Percentiles rank a stretch among this genome's conserved stretches.
These are phyloP conservation scores for Turnix velox DNA, from an alignment of 2,113 vertebrate genomes.

Conservation along the genomic window DNA sequence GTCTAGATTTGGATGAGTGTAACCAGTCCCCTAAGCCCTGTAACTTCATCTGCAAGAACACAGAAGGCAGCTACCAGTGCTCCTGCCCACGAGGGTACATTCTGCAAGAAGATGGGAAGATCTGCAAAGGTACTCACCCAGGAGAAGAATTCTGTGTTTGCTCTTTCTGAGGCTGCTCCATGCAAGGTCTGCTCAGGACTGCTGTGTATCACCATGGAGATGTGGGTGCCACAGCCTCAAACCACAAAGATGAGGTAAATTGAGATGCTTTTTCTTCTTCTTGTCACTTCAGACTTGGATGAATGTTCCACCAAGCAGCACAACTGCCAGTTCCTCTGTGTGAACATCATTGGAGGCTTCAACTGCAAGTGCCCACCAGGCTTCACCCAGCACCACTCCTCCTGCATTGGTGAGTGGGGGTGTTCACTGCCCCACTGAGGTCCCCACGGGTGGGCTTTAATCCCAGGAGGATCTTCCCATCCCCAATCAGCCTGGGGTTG, in stretches of 20 bases:
- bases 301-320: constrained; percentile 93
- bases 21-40: constrained; percentile 87
- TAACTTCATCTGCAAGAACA: constrained; percentile 95
- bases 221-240: not conserved
- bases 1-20: constrained; percentile 90
- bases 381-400: constrained; percentile 89
- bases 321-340: constrained; percentile 95
- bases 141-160: not conserved
- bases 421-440: not conserved
- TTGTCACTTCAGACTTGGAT: constrained; percentile 80
- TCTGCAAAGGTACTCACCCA: constrained; percentile 84
- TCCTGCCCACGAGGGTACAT: constrained; percentile 90
- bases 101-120: constrained; percentile 88
- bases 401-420: constrained; percentile 85
- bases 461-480: not conserved
- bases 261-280: not conserved
- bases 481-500: not conserved
- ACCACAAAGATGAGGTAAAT: not conserved
- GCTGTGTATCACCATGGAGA: accelerated
- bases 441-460: accelerated
- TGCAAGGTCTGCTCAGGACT: not conserved
- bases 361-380: constrained; percentile 90
- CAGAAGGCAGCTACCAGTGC: constrained; percentile 91
- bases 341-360: constrained; percentile 89
- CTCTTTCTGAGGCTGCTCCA: not conserved